phyloP scores from a whole-genome alignment of 2,888 invertebrate genomes.

The Standfussiana lucernea region DNA sequence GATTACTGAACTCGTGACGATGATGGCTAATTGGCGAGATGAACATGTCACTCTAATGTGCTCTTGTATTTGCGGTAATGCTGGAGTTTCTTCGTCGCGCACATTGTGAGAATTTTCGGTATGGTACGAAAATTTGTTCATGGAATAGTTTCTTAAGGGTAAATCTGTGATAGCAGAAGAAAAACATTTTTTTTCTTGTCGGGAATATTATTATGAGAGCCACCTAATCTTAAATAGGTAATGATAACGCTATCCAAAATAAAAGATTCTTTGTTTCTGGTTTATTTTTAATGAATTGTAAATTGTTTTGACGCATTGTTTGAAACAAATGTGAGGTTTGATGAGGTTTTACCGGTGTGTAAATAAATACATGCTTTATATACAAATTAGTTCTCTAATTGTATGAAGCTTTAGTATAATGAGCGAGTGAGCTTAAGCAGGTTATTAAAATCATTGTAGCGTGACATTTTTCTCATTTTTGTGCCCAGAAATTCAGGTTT shows the following conservation, averaged over 20 bases:
- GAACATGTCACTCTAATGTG: conserved; percentile 39
- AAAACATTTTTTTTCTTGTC: neutral
- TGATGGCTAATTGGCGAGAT: conserved; percentile 37
- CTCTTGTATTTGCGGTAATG: conserved; percentile 42
- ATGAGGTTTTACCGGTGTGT: neutral
- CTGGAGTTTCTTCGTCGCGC: conserved; percentile 31
- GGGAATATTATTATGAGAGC: neutral
- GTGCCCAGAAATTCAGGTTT: neutral
- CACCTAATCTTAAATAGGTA: neutral
- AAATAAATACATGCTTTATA: conserved; percentile 8
- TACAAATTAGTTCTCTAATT: conserved; percentile 39
- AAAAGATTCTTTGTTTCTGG: neutral
- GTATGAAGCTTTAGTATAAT: conserved; percentile 13
- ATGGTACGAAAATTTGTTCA: neutral
- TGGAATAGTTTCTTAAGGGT: neutral
- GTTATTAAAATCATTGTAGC: conserved; percentile 24
- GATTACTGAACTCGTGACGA: conserved; percentile 17
- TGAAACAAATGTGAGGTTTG: conserved; percentile 1
- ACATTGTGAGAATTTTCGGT: neutral
- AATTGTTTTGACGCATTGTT: conserved; percentile 36
- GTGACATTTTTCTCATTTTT: conserved; percentile 22
- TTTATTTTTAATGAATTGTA: neutral
- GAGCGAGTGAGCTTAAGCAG: conserved; percentile 12
- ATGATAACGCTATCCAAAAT: neutral
- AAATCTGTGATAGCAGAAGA: neutral